These are phyloP conservation scores for Helostoma temminkii DNA, from an alignment of 2,797 vertebrate genomes.

Conservation along the genomic window DNA sequence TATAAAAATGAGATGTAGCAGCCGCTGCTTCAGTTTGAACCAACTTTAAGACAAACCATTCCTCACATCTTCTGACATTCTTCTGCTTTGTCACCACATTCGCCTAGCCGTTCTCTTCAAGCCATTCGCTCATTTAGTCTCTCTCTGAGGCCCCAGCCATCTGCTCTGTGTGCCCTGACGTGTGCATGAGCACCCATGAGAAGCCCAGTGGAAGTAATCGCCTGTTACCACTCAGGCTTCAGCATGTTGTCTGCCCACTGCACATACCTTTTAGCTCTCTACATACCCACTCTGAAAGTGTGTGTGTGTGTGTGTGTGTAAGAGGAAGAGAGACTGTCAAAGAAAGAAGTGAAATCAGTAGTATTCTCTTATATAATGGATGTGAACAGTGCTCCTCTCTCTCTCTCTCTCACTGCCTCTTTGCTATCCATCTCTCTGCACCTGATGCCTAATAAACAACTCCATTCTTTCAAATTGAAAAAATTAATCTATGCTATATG, in stretches of 20 bases:
- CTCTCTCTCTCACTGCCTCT: slow-evolving; percentile 18
- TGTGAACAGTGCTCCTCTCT: slow-evolving; percentile 20
- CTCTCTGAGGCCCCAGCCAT: slow-evolving; percentile 69
- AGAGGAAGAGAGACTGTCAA: not conserved
- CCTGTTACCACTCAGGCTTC: slow-evolving; percentile 79
- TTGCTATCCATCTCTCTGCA: slow-evolving; percentile 43
- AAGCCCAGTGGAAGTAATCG: slow-evolving; percentile 80
- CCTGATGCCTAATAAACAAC: slow-evolving; percentile 48
- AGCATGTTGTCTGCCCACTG: slow-evolving; percentile 79
- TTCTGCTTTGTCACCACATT: slow-evolving; percentile 26
- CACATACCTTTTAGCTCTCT: slow-evolving; percentile 66
- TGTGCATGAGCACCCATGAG: slow-evolving; percentile 77
- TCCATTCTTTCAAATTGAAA: not conserved
- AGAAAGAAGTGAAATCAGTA: slow-evolving; percentile 35
- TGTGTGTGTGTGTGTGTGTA: slow-evolving; percentile 23
- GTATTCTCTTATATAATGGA: slow-evolving; percentile 50
- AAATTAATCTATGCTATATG: no score
- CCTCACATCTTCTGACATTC: slow-evolving; percentile 19
- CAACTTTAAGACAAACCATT: not conserved
- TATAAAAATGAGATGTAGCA: not conserved
- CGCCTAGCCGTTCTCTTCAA: slow-evolving; percentile 34
- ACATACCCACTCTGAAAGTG: slow-evolving; percentile 45
- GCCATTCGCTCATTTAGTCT: slow-evolving; percentile 34
- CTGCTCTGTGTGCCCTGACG: slow-evolving; percentile 77
- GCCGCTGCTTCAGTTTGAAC: not conserved